These are phyloP conservation scores for Turdus rufiventris DNA, from an alignment of 2,113 vertebrate species.

Conservation along the genomic window DNA sequence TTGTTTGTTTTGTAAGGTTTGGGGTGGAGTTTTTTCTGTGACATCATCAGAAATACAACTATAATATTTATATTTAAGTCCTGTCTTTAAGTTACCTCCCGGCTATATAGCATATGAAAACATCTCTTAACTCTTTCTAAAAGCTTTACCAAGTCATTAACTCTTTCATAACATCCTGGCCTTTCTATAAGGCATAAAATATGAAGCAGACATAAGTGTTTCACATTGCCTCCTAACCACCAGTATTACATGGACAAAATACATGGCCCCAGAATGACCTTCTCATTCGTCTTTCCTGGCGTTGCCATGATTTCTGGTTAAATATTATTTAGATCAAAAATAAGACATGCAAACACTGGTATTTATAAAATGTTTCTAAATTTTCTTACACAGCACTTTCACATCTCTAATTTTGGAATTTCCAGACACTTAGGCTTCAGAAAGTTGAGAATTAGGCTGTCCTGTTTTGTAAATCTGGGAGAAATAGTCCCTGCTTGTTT, in stretches of 20 bases:
- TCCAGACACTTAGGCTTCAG: not conserved
- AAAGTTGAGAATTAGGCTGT: not conserved
- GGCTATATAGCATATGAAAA: not conserved
- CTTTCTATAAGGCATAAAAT: not conserved
- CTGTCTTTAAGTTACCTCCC: not conserved
- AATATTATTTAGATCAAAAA: not conserved
- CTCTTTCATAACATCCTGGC: not conserved
- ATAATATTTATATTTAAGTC: not conserved
- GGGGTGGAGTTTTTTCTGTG: not conserved
- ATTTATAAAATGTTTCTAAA: not conserved
- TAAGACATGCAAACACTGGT: not conserved
- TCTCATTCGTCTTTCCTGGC: not conserved
- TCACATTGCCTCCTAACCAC: not conserved
- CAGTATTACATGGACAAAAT: not conserved
- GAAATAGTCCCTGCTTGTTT: not conserved
- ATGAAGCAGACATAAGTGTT: not conserved
- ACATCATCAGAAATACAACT: not conserved
- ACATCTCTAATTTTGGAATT: not conserved
- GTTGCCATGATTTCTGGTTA: not conserved
- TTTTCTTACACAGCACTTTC: not conserved
- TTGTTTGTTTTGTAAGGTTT: not conserved
- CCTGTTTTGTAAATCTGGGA: not conserved
- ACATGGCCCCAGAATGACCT: not conserved
- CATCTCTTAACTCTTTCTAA: not conserved
- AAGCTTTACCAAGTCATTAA: not conserved